Evolutionary conservation across 1,140 invertebrate genomes (phyloP).

Genomic region (Manduca sexta): DNA sequence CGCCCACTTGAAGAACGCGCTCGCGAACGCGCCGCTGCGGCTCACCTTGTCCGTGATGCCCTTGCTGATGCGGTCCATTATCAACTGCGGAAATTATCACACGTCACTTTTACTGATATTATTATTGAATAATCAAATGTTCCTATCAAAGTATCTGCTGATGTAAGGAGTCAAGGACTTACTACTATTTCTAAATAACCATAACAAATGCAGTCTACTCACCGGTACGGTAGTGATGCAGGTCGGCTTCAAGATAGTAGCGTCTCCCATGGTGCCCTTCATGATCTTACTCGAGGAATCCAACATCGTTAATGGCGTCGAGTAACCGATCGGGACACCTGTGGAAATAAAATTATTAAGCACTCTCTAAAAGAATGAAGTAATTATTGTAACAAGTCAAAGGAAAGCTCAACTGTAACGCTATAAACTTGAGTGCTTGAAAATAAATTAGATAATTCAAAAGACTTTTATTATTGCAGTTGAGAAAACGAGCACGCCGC

Average conservation of each 20-base stretch:
- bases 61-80: conserved; percentile 96
- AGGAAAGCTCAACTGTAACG: too few species aligned
- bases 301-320: conserved; percentile 94
- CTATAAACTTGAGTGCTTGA: too few species aligned
- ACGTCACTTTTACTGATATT: too few species aligned
- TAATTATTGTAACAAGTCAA: too few species aligned
- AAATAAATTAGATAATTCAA: too few species aligned
- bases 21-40: conserved; percentile 81
- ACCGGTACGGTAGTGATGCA: conserved; percentile 97
- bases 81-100: conserved; percentile 81
- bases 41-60: conserved; percentile 94
- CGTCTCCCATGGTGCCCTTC: conserved; percentile 92
- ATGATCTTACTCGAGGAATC: conserved; percentile 97
- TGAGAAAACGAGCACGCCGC: too few species aligned
- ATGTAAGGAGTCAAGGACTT: too few species aligned
- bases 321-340: conserved; percentile 97
- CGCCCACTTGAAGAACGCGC: conserved; percentile 91
- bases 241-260: conserved; percentile 91
- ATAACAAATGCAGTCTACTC: conserved; percentile 34
- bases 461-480: too few species aligned
- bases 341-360: conserved; percentile 1
- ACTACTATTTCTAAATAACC: not conserved
- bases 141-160: too few species aligned
- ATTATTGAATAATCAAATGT: too few species aligned
- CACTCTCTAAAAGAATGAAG: too few species aligned